Evolutionary conservation across 1,140 invertebrate genomes (phyloP).

Genomic region (Caenorhabditis latens): DNA sequence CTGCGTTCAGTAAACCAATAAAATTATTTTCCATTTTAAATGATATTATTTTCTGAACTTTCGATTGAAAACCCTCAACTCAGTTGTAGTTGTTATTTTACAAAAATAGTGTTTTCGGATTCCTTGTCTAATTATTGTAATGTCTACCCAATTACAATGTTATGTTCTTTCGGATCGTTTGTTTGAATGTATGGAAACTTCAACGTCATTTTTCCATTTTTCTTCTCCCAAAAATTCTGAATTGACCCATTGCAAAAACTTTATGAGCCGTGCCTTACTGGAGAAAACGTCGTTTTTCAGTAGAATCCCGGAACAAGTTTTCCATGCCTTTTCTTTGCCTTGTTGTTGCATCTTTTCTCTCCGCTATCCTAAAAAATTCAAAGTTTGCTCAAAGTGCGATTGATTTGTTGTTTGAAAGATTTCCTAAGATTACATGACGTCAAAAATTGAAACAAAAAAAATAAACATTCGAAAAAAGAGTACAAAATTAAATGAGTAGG

Average conservation of each 20-base stretch:
- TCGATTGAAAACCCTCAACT: no score
- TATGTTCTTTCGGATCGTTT: no score
- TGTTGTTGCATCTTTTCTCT: background rate
- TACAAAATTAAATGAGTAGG: background rate
- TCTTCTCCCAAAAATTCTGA: background rate
- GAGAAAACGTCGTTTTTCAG: background rate
- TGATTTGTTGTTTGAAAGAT: background rate
- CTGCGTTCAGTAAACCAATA: no score
- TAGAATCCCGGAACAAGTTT: background rate
- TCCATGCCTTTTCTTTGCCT: background rate
- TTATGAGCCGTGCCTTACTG: conserved; percentile 11
- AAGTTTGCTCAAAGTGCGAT: background rate
- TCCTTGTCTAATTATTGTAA: no score
- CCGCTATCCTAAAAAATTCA: background rate
- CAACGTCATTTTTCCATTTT: background rate
- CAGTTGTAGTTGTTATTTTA: no score
- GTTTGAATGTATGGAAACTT: background rate
- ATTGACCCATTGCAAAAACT: background rate
- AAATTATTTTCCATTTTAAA: no score
- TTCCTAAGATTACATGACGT: background rate
- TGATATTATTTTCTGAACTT: no score
- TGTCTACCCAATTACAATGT: no score
- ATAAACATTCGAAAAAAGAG: background rate
- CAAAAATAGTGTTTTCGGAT: no score
- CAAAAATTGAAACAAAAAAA: background rate